Evolutionary conservation across 2,113 vertebrate genomes (phyloP).

Genomic region (Cyprinodon tularosa): DNA sequence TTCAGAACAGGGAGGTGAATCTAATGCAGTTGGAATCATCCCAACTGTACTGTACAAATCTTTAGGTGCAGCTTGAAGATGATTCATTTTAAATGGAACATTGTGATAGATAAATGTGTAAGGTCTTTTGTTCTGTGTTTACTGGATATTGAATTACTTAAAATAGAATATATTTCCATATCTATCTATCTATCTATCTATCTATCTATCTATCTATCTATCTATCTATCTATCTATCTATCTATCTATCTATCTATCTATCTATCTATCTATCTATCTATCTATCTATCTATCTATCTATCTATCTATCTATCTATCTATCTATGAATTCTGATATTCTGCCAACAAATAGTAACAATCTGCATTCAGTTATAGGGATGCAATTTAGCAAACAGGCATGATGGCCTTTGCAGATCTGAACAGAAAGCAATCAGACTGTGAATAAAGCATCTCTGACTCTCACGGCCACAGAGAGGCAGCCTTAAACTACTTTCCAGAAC

Average conservation of each 20-base stretch:
- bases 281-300: no score
- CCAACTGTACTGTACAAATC: background rate
- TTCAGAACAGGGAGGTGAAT: conserved; percentile 25
- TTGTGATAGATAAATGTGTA: conserved; percentile 18
- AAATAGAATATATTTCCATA: background rate
- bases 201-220: no score
- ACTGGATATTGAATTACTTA: background rate
- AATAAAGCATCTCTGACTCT: conserved; percentile 40
- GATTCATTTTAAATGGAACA: conserved; percentile 39
- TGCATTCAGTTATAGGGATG: conserved; percentile 25
- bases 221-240: no score
- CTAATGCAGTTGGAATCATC: conserved; percentile 34
- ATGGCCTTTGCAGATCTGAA: conserved; percentile 31
- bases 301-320: no score
- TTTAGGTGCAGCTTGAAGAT: background rate
- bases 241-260: no score
- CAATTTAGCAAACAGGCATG: conserved; percentile 29
- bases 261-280: no score
- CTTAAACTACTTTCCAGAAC: conserved; percentile 27
- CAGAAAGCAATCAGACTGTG: conserved; percentile 51
- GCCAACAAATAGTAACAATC: conserved; percentile 26
- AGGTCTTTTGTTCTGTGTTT: background rate
- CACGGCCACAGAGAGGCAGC: conserved; percentile 48
- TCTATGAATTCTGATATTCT: conserved; percentile 26
- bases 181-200: no score